phyloP scores from a whole-genome alignment of 1,140 invertebrate genomes.

The Drosophila pseudoobscura region DNA sequence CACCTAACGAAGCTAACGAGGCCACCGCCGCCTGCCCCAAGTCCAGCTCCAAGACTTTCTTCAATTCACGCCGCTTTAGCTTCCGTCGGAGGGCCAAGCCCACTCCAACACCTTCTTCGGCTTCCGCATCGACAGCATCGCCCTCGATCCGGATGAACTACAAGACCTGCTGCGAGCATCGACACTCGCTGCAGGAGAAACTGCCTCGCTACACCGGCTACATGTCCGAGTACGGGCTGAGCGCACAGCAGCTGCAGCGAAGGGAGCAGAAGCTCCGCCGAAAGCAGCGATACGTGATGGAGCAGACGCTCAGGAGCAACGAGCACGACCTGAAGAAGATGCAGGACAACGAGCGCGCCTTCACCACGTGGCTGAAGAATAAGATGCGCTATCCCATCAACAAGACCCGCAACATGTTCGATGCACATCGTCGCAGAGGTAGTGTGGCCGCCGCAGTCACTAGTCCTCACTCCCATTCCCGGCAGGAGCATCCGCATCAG shows the following conservation, averaged over 20 bases:
- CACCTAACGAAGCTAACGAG: background rate
- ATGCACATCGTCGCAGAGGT: conserved; percentile 54
- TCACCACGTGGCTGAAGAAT: conserved; percentile 81
- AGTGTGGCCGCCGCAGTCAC: conserved; percentile 55
- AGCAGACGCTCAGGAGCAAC: conserved; percentile 68
- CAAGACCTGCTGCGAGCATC: conserved; percentile 80
- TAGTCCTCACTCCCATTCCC: conserved; percentile 19
- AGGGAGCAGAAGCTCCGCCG: conserved; percentile 63
- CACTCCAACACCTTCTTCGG: conserved; percentile 29
- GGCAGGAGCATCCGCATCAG: conserved; percentile 19
- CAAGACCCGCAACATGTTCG: conserved; percentile 82
- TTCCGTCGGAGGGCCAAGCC: conserved; percentile 53
- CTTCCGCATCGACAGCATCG: conserved; percentile 17
- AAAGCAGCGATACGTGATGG: conserved; percentile 58
- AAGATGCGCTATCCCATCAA: conserved; percentile 82
- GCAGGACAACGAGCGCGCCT: conserved; percentile 81
- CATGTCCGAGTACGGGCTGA: conserved; percentile 80
- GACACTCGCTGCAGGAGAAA: conserved; percentile 68
- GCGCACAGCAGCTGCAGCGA: conserved; percentile 69
- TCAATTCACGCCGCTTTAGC: conserved; percentile 67
- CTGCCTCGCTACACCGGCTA: conserved; percentile 79
- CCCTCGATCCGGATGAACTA: conserved; percentile 72
- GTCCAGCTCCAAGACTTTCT: conserved; percentile 58
- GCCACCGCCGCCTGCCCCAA: conserved; percentile 31
- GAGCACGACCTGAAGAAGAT: conserved; percentile 76